These are phyloP conservation scores for Nerophis ophidion DNA, from an alignment of 2,113 vertebrate species.

Conservation along the genomic window DNA sequence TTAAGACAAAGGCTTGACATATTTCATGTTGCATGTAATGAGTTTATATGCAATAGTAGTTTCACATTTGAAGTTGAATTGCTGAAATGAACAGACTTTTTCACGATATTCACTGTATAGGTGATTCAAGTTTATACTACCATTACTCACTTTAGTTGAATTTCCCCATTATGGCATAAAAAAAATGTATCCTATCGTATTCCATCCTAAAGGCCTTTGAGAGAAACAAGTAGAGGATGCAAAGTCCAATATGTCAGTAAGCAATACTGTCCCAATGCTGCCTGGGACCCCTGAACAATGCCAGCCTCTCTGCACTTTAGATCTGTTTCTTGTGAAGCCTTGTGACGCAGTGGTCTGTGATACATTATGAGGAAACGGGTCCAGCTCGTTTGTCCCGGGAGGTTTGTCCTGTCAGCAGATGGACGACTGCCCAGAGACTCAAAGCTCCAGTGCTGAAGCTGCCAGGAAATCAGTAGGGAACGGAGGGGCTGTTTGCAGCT, in stretches of 20 bases:
- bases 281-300: constrained; percentile 8
- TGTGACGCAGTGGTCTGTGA: constrained; percentile 37
- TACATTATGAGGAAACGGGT: constrained; percentile 45
- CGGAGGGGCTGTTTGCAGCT: constrained; percentile 35
- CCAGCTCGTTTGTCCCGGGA: constrained; percentile 36
- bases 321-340: constrained; percentile 27
- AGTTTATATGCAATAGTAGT: too few species aligned
- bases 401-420: constrained; percentile 54
- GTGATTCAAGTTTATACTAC: too few species aligned
- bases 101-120: too few species aligned
- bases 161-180: too few species aligned
- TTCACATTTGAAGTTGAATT: too few species aligned
- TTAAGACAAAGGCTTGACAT: too few species aligned
- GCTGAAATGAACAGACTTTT: too few species aligned
- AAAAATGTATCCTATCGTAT: too few species aligned
- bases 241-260: constrained; percentile 19
- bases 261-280: constrained; percentile 3
- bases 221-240: constrained; percentile 5
- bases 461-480: constrained; percentile 38
- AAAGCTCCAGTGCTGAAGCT: constrained; percentile 26
- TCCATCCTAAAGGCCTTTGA: background rate
- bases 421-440: constrained; percentile 40
- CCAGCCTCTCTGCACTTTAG: constrained; percentile 12
- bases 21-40: too few species aligned
- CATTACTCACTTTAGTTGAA: too few species aligned